phyloP scores from a whole-genome alignment of 1,140 invertebrate genomes.

The Riptortus pedestris region DNA sequence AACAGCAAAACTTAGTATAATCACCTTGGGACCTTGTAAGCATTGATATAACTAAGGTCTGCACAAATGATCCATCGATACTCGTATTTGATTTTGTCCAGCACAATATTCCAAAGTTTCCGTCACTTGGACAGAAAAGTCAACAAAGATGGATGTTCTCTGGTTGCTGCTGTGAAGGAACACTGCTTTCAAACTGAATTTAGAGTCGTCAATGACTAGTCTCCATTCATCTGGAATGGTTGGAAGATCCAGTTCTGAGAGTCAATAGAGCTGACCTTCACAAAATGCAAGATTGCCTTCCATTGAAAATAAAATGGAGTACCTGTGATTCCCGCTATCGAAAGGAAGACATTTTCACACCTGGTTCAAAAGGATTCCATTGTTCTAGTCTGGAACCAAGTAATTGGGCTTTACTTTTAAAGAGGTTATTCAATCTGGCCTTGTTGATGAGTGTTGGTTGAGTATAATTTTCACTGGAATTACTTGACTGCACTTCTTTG shows the following conservation, averaged over 20 bases:
- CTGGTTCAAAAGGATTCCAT: too few relatives aligned
- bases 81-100: not conserved
- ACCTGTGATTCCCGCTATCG: not conserved
- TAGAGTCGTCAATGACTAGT: not conserved
- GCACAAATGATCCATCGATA: not conserved
- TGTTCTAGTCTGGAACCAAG: too few relatives aligned
- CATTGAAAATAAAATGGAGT: not conserved
- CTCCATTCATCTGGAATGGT: not conserved
- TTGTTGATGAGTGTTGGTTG: not conserved
- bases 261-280: not conserved
- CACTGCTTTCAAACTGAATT: not conserved
- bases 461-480: not conserved
- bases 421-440: not conserved
- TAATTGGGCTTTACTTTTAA: too few relatives aligned
- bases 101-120: not conserved
- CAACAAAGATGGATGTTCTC: not conserved
- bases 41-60: not conserved
- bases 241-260: not conserved
- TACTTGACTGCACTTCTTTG: not conserved
- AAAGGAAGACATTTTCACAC: not conserved
- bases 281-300: not conserved
- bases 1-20: too few relatives aligned
- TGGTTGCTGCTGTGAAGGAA: not conserved
- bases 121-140: not conserved
- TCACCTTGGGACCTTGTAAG: too few relatives aligned